These are phyloP conservation scores for Tetheella fluctuosa DNA, from an alignment of 2,888 invertebrate genomes.

Conservation along the genomic window DNA sequence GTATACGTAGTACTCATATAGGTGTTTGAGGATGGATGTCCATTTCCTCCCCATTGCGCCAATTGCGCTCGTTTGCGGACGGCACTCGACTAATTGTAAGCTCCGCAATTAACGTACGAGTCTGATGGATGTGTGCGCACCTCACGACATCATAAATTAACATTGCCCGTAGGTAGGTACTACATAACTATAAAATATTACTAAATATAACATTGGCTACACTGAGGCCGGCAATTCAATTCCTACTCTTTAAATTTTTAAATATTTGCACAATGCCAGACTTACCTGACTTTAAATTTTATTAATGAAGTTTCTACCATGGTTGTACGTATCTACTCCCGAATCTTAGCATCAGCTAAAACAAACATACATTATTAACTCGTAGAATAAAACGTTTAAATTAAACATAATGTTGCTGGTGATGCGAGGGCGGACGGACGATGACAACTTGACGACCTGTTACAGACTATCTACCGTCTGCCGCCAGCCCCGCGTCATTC, in stretches of 20 bases:
- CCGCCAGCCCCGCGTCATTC: conserved; percentile 22
- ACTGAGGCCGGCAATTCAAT: neutral
- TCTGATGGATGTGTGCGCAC: conserved; percentile 59
- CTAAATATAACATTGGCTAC: neutral
- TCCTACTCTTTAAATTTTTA: too few relatives aligned
- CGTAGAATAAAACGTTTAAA: conserved; percentile 2
- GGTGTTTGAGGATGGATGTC: conserved; percentile 66
- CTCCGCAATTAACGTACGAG: conserved; percentile 67
- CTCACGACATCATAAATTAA: conserved; percentile 38
- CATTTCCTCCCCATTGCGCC: conserved; percentile 79
- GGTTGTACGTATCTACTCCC: neutral
- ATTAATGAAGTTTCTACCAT: too few relatives aligned
- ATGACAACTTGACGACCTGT: conserved; percentile 21
- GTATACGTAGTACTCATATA: conserved; percentile 40
- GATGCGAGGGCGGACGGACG: conserved; percentile 24
- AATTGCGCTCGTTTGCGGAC: conserved; percentile 78
- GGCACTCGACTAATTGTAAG: conserved; percentile 74
- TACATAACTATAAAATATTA: neutral
- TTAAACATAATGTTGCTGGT: conserved; percentile 18
- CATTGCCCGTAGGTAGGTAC: neutral
- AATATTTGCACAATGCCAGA: too few relatives aligned
- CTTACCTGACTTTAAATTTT: too few relatives aligned
- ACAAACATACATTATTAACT: neutral
- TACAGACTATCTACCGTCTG: conserved; percentile 25
- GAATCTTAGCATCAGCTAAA: neutral